Evolutionary conservation across 1,140 invertebrate genomes (phyloP), one percentile per base, ranked within the genome.

Genomic region (Nilaparvata lugens): DNA sequence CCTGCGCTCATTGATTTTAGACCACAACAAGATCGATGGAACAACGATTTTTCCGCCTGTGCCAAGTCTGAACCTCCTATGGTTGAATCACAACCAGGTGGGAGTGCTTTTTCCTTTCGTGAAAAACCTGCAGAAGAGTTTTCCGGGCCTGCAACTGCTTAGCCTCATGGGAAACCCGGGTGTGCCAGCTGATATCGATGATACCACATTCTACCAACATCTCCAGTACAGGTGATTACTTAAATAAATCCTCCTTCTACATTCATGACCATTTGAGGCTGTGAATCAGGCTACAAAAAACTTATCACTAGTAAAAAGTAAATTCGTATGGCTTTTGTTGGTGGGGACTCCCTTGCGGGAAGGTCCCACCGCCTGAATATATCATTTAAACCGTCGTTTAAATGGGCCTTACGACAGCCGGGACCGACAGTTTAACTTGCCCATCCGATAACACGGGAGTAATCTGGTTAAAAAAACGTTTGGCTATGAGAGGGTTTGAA

Each of bases 81-180:
- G 87, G 87, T 65, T 91, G 25, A 91, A 92, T 72, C 79, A 88
- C 66, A 91, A 90, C 67, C 80, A 75, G 60, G 82, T 91, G 54
- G 71, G 76, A 14, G 81, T 83, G 25, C 72, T 91, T 18, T 83
- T 81, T 72, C 82, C 85, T 0, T 89, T 89, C 77, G 74, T 87
- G 31, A 79, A 80, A 62, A 82, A 80, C 62, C 70, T 91, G 55
- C 73, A 79, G 65, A 75, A 77, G 65, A 82, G 79, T 65, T 82
- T 83, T 72, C 87, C 79, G 23, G 85, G 81, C 68, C 72, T 89
- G 31, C 78, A 78, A 64, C 83, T 83, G 68, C 72, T 91, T 9
- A 84, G 83, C 23, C 70, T 92, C 45, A 90, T 92, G 87, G 86
- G 87, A 42, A 92, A 92, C 70, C 77, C 80, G 2, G 86, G 83